These are phyloP conservation scores for Hypomesus transpacificus DNA, from an alignment of 2,113 vertebrate species.

Conservation along the genomic window DNA sequence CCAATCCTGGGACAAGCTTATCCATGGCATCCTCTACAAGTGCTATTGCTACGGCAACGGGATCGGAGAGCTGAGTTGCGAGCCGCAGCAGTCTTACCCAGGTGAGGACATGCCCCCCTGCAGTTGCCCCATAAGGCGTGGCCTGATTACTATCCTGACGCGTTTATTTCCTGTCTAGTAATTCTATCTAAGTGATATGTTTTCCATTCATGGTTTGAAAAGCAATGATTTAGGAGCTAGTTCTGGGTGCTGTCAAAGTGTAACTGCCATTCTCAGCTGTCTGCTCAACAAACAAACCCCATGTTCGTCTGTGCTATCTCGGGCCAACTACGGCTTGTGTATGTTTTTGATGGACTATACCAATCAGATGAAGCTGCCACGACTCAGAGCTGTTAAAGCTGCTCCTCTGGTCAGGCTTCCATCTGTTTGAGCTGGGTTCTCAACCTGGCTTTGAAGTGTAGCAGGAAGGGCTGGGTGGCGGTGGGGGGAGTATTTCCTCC, in stretches of 20 bases:
- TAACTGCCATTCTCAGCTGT: no score
- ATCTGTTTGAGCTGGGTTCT: slow-evolving; percentile 34
- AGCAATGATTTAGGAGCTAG: slow-evolving; percentile 8
- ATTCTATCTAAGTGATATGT: no score
- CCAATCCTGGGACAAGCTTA: slow-evolving; percentile 88
- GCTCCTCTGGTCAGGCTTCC: neutral
- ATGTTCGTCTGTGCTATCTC: no score
- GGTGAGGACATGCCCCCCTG: slow-evolving; percentile 64
- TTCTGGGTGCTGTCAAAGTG: no score
- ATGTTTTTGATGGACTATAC: no score
- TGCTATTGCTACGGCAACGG: slow-evolving; percentile 94
- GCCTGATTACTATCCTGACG: no score
- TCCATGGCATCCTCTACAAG: slow-evolving; percentile 85
- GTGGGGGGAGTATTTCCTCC: slow-evolving; percentile 39
- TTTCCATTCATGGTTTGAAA: no score
- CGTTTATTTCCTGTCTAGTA: no score
- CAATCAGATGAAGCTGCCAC: no score
- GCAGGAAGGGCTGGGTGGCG: slow-evolving; percentile 10
- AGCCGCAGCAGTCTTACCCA: slow-evolving; percentile 82
- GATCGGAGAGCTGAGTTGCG: slow-evolving; percentile 91
- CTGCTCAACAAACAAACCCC: no score
- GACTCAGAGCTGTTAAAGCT: neutral
- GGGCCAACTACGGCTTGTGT: no score
- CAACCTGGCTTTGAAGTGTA: slow-evolving; percentile 54
- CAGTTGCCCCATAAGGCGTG: no score